phyloP scores from a whole-genome alignment of 2,113 vertebrate genomes.

The Shinisaurus crocodilurus region DNA sequence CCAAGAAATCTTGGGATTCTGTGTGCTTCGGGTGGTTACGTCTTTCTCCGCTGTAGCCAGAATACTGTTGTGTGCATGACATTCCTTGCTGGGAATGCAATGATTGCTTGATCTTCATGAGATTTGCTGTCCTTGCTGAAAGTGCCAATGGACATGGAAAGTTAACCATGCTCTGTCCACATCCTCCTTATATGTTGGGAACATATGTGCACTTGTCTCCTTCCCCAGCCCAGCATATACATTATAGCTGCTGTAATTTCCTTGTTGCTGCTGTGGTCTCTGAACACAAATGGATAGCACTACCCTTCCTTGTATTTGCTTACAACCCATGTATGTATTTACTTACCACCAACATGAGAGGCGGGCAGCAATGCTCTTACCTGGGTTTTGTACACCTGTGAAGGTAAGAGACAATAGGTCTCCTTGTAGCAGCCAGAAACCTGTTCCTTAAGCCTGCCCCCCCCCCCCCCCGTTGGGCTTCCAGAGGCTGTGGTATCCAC shows the following conservation, averaged over 20 bases:
- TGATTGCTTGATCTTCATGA: neutral
- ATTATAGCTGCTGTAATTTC: no score
- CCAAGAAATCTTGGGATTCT: neutral
- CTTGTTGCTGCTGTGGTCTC: neutral
- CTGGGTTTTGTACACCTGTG: no score
- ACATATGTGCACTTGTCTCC: neutral
- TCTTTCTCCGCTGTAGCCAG: neutral
- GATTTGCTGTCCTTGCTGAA: neutral
- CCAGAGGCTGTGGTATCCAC: neutral
- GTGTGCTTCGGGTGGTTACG: neutral
- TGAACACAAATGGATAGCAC: neutral
- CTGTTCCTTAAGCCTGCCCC: neutral
- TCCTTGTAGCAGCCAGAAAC: neutral
- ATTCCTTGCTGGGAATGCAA: neutral
- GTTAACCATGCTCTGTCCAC: neutral
- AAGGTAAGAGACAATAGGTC: neutral
- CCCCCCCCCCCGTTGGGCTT: neutral
- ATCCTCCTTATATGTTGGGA: neutral
- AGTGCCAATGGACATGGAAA: neutral
- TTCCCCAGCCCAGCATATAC: neutral
- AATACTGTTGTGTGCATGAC: neutral
- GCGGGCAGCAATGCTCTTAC: neutral
- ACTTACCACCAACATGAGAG: neutral
- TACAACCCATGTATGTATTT: neutral
- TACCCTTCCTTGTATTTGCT: neutral